phyloP scores from a whole-genome alignment of 2,113 vertebrate species.

The Antigone vipio region DNA sequence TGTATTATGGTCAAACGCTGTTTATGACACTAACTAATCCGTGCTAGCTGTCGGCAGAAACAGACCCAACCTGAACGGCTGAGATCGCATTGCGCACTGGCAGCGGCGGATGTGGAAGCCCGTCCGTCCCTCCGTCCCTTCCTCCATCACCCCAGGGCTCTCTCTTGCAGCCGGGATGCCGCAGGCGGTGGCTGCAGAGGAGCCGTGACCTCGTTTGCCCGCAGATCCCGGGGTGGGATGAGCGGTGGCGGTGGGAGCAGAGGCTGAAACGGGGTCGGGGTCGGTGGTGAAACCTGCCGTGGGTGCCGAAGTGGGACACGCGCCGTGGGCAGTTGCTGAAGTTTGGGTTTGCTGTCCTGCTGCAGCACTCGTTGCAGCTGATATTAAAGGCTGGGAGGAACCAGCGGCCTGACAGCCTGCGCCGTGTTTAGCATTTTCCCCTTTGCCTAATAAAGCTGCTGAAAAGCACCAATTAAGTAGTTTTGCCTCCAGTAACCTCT shows the following conservation, averaged over 20 bases:
- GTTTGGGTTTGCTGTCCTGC: rapidly evolving
- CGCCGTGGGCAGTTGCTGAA: rapidly evolving
- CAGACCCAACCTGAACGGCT: rapidly evolving
- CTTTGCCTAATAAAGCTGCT: not conserved
- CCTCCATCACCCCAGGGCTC: not conserved
- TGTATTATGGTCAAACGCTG: not conserved
- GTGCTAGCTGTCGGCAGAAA: not conserved
- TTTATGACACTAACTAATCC: not conserved
- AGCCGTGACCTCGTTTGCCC: rapidly evolving
- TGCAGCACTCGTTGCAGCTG: not conserved
- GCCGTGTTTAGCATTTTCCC: not conserved
- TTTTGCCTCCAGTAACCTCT: not conserved
- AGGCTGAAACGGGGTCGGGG: not conserved
- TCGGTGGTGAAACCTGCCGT: not conserved
- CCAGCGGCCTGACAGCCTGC: rapidly evolving
- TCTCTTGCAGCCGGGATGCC: rapidly evolving
- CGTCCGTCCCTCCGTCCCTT: not conserved
- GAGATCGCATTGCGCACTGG: rapidly evolving
- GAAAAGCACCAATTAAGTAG: not conserved
- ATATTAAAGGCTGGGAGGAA: not conserved
- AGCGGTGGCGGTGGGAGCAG: rapidly evolving
- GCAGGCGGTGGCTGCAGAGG: rapidly evolving
- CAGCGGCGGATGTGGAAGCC: no score
- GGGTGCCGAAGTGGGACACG: rapidly evolving
- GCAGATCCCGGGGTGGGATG: rapidly evolving